Percentiles rank a stretch among this genome's conserved stretches.
Conservation (phyloP, 2,797 vertebrate species). For the Propithecus deckenii region DNA sequence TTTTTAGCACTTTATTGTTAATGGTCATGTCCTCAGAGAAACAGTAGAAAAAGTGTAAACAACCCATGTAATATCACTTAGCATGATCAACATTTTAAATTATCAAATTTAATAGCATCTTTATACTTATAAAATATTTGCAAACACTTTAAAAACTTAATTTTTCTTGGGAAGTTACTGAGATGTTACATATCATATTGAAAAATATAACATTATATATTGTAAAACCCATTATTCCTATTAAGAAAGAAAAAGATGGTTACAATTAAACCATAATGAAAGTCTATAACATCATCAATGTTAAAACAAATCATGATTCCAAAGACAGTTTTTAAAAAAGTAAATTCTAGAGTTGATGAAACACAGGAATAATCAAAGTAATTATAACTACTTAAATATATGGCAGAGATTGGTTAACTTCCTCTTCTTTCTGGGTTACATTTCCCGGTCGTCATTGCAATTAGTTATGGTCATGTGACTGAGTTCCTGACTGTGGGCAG, state of each 20-base stretch:
- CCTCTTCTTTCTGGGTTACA: not conserved
- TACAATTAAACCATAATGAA: not conserved
- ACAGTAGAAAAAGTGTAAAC: not conserved
- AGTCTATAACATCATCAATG: not conserved
- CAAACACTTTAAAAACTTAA: not conserved
- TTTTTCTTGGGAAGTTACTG: not conserved
- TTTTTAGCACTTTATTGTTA: not conserved
- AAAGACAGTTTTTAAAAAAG: not conserved
- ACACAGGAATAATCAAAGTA: not conserved
- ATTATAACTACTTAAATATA: not conserved
- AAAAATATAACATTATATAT: not conserved
- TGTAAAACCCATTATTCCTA: not conserved
- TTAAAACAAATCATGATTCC: not conserved
- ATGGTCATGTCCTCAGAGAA: not conserved
- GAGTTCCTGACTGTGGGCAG: not conserved
- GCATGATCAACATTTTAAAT: not conserved
- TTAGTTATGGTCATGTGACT: not conserved
- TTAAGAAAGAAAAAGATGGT: constrained; percentile 6
- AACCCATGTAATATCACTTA: not conserved
- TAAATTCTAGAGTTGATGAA: constrained; percentile 1
- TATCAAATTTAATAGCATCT: not conserved
- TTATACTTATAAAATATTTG: not conserved
- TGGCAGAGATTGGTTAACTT: not conserved
- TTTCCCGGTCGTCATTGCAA: not conserved
- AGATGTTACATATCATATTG: not conserved